phyloP scores from a whole-genome alignment of 2,797 vertebrate genomes.

The Intellagama lesueurii region DNA sequence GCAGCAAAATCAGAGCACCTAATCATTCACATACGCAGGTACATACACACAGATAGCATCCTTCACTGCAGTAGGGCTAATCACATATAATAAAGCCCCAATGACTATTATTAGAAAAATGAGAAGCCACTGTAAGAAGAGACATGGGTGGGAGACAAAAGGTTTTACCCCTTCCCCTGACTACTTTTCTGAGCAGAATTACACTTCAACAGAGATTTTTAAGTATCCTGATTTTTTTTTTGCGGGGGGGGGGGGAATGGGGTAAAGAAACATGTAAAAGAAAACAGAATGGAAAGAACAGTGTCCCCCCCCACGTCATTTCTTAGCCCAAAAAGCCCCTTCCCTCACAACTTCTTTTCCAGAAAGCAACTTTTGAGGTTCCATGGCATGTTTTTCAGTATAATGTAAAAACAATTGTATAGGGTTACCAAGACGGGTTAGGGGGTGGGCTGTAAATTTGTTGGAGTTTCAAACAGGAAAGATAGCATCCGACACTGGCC shows the following conservation, averaged over 20 bases:
- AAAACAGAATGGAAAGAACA: background rate
- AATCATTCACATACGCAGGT: background rate
- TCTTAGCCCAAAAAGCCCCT: background rate
- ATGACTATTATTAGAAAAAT: background rate
- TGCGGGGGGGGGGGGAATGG: no score
- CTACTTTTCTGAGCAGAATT: no score
- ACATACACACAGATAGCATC: background rate
- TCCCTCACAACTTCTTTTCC: background rate
- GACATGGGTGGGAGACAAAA: background rate
- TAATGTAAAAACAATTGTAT: background rate
- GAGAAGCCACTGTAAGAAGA: no score
- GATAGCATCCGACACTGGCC: no score
- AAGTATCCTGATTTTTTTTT: no score
- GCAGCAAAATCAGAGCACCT: background rate
- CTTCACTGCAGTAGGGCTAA: background rate
- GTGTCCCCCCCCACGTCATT: no score
- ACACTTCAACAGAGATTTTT: no score
- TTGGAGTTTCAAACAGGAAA: no score
- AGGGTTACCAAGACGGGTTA: background rate
- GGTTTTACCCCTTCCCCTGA: background rate
- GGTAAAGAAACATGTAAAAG: no score
- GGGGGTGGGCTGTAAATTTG: background rate
- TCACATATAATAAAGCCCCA: background rate
- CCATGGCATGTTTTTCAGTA: background rate
- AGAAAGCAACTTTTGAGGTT: background rate